Evolutionary conservation across 2,113 vertebrate genomes (phyloP).

Genomic region (Dipodomys spectabilis): DNA sequence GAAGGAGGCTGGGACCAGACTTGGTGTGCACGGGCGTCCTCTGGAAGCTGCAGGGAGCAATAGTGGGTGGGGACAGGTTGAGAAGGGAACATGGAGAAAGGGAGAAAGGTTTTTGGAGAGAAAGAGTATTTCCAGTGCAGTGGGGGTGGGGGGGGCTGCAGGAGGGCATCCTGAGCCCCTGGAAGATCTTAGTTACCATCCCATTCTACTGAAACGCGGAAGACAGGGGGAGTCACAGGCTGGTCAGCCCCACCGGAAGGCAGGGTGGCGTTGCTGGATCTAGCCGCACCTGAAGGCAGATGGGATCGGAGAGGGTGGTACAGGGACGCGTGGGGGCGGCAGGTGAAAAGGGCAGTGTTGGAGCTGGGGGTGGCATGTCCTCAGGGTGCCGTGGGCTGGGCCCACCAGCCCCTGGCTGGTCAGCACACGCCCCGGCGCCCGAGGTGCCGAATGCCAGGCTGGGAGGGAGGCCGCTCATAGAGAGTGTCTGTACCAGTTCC

Average conservation of each 20-base stretch:
- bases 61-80: not conserved
- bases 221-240: no score
- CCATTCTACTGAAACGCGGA: not conserved
- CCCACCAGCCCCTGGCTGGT: not conserved
- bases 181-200: not conserved
- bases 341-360: not conserved
- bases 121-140: no score
- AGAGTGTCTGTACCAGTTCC: not conserved
- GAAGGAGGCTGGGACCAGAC: not conserved
- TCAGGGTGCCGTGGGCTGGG: not conserved
- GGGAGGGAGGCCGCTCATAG: not conserved
- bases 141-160: not conserved
- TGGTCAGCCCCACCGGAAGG: no score
- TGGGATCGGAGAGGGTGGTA: not conserved
- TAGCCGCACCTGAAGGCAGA: not conserved
- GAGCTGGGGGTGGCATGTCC: not conserved
- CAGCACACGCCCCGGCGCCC: not conserved
- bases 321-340: rapidly evolving
- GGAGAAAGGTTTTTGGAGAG: no score
- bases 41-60: not conserved
- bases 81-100: no score
- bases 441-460: not conserved
- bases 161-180: not conserved
- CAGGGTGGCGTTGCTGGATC: not conserved
- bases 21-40: not conserved